Conservation (phyloP, 2,797 vertebrate genomes). For the Enteromius argenteus region DNA sequence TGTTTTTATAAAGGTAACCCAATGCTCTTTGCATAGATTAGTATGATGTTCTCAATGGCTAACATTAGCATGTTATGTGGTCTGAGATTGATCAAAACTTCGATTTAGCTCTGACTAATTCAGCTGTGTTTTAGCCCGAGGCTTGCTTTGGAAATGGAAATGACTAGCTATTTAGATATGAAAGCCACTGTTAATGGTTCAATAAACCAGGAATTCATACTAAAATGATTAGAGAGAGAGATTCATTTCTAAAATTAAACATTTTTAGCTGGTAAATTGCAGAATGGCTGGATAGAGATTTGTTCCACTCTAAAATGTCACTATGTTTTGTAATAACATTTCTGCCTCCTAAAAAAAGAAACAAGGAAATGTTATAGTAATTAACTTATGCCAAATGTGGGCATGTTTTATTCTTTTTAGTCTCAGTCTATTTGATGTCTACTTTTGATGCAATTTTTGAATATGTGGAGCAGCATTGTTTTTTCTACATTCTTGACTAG, state of each 20-base stretch:
- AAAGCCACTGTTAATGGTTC: conserved; percentile 31
- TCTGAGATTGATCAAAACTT: conserved; percentile 45
- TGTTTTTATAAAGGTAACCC: conserved; percentile 49
- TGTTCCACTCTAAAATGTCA: background rate
- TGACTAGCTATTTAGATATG: conserved; percentile 30
- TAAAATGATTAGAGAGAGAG: background rate
- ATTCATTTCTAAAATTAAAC: background rate
- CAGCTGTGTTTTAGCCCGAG: conserved; percentile 46
- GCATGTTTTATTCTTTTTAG: background rate
- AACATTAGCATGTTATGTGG: conserved; percentile 50
- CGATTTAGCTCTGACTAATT: conserved; percentile 20
- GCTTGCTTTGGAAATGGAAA: conserved; percentile 38
- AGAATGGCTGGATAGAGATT: background rate
- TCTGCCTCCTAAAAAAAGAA: background rate
- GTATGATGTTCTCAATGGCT: conserved; percentile 34
- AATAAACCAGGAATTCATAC: conserved; percentile 15
- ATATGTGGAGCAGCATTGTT: background rate
- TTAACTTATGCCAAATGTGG: background rate
- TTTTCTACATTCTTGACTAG: background rate
- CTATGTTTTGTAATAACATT: background rate
- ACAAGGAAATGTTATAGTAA: background rate
- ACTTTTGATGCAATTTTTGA: background rate
- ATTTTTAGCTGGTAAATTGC: background rate
- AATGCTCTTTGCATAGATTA: conserved; percentile 32
- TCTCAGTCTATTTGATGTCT: background rate